Base-by-base conservation (phyloP, 92 coral and sea anemone genomes). In the Parazoanthus swiftii region DNA sequence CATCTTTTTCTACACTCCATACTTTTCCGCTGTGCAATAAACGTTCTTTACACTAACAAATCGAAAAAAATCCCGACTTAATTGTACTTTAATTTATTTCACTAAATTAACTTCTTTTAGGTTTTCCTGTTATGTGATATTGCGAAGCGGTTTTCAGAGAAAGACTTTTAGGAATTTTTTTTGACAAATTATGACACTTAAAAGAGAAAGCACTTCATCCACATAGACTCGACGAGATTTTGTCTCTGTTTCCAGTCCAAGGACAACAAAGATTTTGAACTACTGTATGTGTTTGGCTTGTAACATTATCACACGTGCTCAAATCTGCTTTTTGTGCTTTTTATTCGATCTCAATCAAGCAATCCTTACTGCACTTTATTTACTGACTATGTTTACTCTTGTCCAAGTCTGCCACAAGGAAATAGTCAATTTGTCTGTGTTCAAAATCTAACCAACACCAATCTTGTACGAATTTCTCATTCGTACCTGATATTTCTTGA, bases 271-370 rank as follows among this genome's bases (percentile, higher is more conserved):
- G 20, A 23, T 42, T 51, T 84, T 35, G 66, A 33, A 20, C 35
- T 50, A n/a, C 82, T 29, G 43, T 14, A 13, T 82, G 59, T 48
- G 67, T 71, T 84, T 84, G 39, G 76, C 66, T 70, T 76, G 51
- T 37, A 74, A 3, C 48, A 20, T 39, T 5, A 37, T 20, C 33
- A 39, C 48, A 76, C 80, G 37, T 74, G 74, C 20, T 65, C 25
- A 84, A 44, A 38, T 51, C 59, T 6, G 21, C 26, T 38, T 51
- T 38, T 48, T 42, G 23, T 67, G 13, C 44, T 67, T 68, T 44
- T 56, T 72, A 70, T 42, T 70, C 48, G 67, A 26, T 50, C n/a
- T 11, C 76, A 25, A 10, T 35, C 71, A 80, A 38, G 15, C 42
- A 20, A 37, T 71, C 59, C 25, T 68, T 82, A 82, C 68, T 82